These are phyloP conservation scores for Calliphora vomitoria DNA, from an alignment of 2,888 invertebrate species.

Conservation along the genomic window DNA sequence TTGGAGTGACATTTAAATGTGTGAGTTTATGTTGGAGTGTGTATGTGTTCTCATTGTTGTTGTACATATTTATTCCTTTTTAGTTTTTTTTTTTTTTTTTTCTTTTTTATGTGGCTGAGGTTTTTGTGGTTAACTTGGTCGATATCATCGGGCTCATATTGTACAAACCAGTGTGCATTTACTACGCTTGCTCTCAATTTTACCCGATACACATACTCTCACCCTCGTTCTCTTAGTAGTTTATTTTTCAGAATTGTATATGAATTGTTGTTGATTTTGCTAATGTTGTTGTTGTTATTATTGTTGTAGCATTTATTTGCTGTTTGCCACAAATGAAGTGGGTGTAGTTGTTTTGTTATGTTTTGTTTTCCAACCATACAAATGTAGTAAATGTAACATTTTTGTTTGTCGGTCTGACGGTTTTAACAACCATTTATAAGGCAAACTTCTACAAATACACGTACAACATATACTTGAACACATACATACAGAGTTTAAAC, in stretches of 20 bases:
- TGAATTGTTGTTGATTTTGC: slow-evolving; percentile 10
- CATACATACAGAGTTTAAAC: slow-evolving; percentile 5
- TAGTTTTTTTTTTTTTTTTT: slow-evolving; percentile 42
- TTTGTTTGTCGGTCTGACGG: slow-evolving; percentile 49
- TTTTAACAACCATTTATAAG: slow-evolving; percentile 51
- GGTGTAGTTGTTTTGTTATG: slow-evolving; percentile 62
- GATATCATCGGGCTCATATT: slow-evolving; percentile 69
- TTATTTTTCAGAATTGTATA: slow-evolving; percentile 41
- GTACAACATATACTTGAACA: not conserved
- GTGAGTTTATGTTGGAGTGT: slow-evolving; percentile 23
- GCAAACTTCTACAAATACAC: not conserved
- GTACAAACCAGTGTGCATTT: slow-evolving; percentile 22
- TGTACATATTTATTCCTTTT: slow-evolving; percentile 39
- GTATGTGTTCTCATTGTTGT: slow-evolving; percentile 27
- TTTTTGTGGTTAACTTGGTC: slow-evolving; percentile 80
- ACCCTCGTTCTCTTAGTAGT: slow-evolving; percentile 54
- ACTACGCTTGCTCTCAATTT: slow-evolving; percentile 71
- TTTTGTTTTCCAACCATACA: not conserved
- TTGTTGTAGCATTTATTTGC: slow-evolving; percentile 51
- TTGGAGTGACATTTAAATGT: slow-evolving; percentile 5
- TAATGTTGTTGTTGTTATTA: not conserved
- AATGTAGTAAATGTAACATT: slow-evolving; percentile 58
- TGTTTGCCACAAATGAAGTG: slow-evolving; percentile 71
- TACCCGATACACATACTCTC: slow-evolving; percentile 1
- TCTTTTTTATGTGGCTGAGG: slow-evolving; percentile 78